phyloP scores from a whole-genome alignment of 2,797 vertebrate species.

The Gorsachius magnificus region DNA sequence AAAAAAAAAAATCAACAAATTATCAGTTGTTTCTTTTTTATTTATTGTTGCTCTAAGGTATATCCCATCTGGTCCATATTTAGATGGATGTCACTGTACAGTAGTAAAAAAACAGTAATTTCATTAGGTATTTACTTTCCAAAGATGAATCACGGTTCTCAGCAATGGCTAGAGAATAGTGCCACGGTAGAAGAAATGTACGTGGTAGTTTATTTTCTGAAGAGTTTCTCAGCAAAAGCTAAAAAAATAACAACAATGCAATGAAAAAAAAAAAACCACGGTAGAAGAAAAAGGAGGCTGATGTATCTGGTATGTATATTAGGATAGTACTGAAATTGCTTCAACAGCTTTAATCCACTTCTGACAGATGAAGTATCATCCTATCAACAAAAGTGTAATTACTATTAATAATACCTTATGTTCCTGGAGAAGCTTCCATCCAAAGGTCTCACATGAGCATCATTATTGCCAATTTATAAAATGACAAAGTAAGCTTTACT shows the following conservation, averaged over 20 bases:
- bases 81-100: neutral
- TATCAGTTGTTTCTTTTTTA: neutral
- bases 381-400: neutral
- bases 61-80: neutral
- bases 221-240: neutral
- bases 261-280: neutral
- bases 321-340: neutral
- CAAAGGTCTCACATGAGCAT: neutral
- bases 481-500: neutral
- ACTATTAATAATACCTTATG: neutral
- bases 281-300: neutral
- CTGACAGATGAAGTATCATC: neutral
- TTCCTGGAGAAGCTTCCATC: neutral
- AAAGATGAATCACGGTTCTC: neutral
- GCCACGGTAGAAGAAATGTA: neutral
- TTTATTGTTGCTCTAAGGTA: neutral
- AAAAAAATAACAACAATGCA: neutral
- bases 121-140: conserved; percentile 9
- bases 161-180: neutral
- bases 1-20: neutral
- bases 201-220: neutral
- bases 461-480: neutral
- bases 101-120: neutral
- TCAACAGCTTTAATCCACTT: neutral
- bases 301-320: neutral